Evolutionary conservation across 2,113 vertebrate genomes (phyloP), one percentile per base, ranked within the genome.

Genomic region (Phycodurus eques): DNA sequence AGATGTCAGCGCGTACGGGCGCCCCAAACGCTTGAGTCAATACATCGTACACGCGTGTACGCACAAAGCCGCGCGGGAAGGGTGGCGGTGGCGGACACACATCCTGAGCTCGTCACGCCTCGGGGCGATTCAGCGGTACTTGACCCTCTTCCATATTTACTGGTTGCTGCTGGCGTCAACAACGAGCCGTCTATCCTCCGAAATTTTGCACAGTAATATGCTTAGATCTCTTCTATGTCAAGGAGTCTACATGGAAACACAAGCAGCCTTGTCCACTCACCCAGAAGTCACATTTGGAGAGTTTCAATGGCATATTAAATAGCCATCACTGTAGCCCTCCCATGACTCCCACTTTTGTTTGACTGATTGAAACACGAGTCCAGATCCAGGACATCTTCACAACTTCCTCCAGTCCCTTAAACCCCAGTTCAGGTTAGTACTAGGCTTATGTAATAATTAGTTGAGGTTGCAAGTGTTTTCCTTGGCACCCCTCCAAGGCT

Each of bases 101-200:
- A 65, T 71, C 44, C 44, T 17, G 39, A 22, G 53, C 77, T 82
- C 68, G 70, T 83, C 71, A 11, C 67, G 80, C 85, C 84, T 42
- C 31, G 8, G 67, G 69, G 70, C 39, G 74, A 33, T 72, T 59
- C 73, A 66, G 72, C 33, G 7, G 60, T 20, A 74, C 71, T 88
- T 86, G 79, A 84, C 83, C 85, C 80, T 77, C 62, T 88, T 87
- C 78, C 88, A 90, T 82, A 87, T 88, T 82, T 79, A 90, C 80
- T 72, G 74, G 44, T 57, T n/a, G 53, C n/a, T 56, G 8, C 20
- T 57, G 20, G 78, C 68, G 76, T 78, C 75, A 78, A 84, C 66
- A 74, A 75, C 17, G 20, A 69, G 73, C 60, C 44, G 47, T 76
- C 64, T 35, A 15, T 46, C 22, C 22, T 56, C 22, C 3, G 10